Conservation (phyloP, 2,888 invertebrate species). For the Diarsia brunnea region DNA sequence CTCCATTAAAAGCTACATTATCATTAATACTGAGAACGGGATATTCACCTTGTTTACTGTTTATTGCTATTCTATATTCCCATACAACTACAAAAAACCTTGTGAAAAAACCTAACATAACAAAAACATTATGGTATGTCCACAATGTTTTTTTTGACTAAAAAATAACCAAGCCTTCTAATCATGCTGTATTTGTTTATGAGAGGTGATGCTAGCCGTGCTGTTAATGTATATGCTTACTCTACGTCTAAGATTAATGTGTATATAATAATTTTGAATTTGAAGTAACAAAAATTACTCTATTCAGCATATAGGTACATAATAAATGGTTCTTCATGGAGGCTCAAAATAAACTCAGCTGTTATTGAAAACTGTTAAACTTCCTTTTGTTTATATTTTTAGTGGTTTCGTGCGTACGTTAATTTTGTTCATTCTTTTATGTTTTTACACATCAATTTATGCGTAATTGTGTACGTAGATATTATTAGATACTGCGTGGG, state of each 20-base stretch:
- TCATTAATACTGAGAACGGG: too few relatives aligned
- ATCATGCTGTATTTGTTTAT: background rate
- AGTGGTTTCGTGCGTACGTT: constrained; percentile 10
- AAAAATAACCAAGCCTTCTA: background rate
- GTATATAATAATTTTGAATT: constrained; percentile 39
- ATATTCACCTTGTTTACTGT: too few relatives aligned
- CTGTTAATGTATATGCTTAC: constrained; percentile 27
- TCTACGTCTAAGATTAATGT: constrained; percentile 22
- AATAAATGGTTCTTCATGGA: constrained; percentile 28
- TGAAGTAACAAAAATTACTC: constrained; percentile 15
- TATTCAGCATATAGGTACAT: constrained; percentile 10
- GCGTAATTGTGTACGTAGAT: background rate
- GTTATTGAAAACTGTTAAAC: constrained; percentile 33
- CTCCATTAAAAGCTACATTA: too few relatives aligned
- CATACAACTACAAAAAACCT: too few relatives aligned
- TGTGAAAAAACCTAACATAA: too few relatives aligned
- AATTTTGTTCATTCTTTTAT: constrained; percentile 13
- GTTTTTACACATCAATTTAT: constrained; percentile 18
- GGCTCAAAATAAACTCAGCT: constrained; percentile 33
- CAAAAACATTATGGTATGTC: too few relatives aligned
- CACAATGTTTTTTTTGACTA: background rate
- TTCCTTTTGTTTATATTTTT: constrained; percentile 24
- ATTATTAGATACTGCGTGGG: background rate
- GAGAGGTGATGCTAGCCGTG: constrained; percentile 27
- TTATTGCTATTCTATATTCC: too few relatives aligned